phyloP scores from a whole-genome alignment of 1,140 invertebrate species.

The Armadillidium nasatum region DNA sequence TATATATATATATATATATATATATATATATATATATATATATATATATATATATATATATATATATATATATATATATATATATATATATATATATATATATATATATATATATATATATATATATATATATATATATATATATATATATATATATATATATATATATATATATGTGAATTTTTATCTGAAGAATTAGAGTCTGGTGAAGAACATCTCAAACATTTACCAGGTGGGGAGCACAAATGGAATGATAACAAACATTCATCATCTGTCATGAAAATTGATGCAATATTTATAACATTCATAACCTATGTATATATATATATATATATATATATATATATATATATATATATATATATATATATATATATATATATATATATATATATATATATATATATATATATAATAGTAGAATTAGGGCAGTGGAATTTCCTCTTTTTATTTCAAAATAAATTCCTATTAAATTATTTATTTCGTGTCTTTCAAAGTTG shows the following conservation, averaged over 20 bases:
- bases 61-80: conserved; percentile 19
- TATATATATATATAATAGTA: background rate
- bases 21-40: conserved; percentile 13
- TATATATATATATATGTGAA: background rate
- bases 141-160: conserved; percentile 17
- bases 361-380: background rate
- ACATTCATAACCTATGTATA: no score
- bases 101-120: conserved; percentile 10
- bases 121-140: conserved; percentile 17
- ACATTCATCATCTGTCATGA: no score
- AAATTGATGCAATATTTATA: no score
- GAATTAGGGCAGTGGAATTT: no score
- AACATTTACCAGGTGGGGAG: no score
- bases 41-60: conserved; percentile 12
- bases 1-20: conserved; percentile 20
- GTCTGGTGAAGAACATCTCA: no score
- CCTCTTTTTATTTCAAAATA: no score
- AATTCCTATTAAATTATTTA: no score
- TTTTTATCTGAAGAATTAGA: no score
- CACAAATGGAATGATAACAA: no score
- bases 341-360: conserved; percentile 8
- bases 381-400: background rate
- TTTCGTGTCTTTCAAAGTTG: no score
- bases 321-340: conserved; percentile 1
- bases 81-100: conserved; percentile 19